Percentiles rank a stretch among this genome's conserved stretches.
These are phyloP conservation scores for Corydoras maculifer DNA, from an alignment of 2,113 vertebrate genomes.

Conservation along the genomic window DNA sequence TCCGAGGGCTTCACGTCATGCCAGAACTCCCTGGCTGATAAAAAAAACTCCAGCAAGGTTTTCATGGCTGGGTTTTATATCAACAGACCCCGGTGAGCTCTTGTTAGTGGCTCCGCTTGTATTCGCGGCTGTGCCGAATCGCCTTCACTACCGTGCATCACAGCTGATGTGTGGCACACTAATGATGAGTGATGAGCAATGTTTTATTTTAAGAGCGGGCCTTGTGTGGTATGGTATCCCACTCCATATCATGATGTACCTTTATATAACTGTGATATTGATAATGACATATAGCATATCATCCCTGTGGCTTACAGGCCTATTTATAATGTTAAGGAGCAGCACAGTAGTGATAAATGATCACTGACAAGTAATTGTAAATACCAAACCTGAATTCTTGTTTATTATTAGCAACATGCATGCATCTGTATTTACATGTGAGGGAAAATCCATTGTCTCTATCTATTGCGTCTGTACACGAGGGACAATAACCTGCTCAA, in stretches of 20 bases:
- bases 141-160: neutral
- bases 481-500: too few relatives aligned
- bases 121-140: too few relatives aligned
- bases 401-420: too few relatives aligned
- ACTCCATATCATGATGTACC: slow-evolving; percentile 3
- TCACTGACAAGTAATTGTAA: too few relatives aligned
- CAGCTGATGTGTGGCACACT: neutral
- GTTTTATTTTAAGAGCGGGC: slow-evolving; percentile 16
- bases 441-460: too few relatives aligned
- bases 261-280: slow-evolving; percentile 17
- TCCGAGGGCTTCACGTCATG: slow-evolving; percentile 13
- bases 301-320: neutral
- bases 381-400: too few relatives aligned
- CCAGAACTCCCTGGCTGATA: slow-evolving; percentile 29
- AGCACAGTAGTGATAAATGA: too few relatives aligned
- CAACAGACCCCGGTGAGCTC: neutral
- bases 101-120: neutral
- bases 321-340: slow-evolving; percentile 3
- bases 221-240: slow-evolving; percentile 16
- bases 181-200: neutral
- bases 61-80: neutral
- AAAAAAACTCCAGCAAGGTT: slow-evolving; percentile 12
- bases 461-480: too few relatives aligned
- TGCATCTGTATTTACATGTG: too few relatives aligned
- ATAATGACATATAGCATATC: slow-evolving; percentile 7